phyloP scores from a whole-genome alignment of 2,113 vertebrate genomes.

The Hemiscyllium ocellatum region DNA sequence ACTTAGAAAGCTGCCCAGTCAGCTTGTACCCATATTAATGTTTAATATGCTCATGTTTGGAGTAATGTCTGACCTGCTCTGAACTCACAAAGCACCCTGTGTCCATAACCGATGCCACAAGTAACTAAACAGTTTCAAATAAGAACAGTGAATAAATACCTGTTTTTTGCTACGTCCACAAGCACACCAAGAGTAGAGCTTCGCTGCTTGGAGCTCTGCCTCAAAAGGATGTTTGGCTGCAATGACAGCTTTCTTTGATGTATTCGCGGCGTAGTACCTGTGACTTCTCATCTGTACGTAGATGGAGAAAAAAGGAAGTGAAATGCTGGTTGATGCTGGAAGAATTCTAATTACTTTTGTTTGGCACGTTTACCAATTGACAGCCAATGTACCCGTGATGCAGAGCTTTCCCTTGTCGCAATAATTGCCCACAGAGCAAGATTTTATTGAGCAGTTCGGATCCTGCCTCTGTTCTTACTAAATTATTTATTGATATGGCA shows the following conservation, averaged over 20 bases:
- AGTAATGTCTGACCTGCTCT: not conserved
- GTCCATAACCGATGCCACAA: not conserved
- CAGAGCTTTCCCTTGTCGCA: not conserved
- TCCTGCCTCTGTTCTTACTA: not conserved
- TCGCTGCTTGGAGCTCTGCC: conserved; percentile 63
- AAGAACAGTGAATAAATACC: conserved; percentile 48
- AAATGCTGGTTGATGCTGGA: not conserved
- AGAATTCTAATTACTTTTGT: not conserved
- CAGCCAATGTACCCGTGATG: not conserved
- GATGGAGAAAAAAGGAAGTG: not conserved
- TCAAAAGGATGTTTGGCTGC: conserved; percentile 66
- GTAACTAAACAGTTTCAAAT: not conserved
- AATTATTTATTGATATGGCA: not conserved
- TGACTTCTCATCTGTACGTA: conserved; percentile 41
- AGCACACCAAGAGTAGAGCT: conserved; percentile 68
- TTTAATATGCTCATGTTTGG: not conserved
- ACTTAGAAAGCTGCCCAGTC: not conserved
- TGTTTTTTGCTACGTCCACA: conserved; percentile 76
- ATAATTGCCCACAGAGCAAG: not conserved
- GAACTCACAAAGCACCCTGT: not conserved
- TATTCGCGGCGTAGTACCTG: conserved; percentile 39
- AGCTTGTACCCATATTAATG: not conserved
- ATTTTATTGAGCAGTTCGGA: not conserved
- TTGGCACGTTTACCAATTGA: not conserved
- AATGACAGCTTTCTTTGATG: conserved; percentile 40